Evolutionary conservation across 2,888 invertebrate genomes (phyloP).

Genomic region (Eilema griseolum): DNA sequence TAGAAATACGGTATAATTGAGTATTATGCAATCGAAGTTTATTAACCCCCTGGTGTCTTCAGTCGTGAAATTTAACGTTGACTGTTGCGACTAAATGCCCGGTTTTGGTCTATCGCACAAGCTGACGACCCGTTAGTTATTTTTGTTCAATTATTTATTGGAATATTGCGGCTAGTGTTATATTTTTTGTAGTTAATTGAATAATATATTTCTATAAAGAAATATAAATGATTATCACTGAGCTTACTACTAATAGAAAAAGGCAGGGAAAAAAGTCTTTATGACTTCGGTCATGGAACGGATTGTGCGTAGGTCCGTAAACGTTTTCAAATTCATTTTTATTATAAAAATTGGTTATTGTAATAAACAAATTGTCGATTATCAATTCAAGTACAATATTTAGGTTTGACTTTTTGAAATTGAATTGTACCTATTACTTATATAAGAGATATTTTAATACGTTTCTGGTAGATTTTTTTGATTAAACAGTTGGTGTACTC

Average conservation of each 20-base stretch:
- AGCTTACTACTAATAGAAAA: not conserved
- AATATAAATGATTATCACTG: not conserved
- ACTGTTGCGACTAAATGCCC: not conserved
- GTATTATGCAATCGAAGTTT: slow-evolving; percentile 2
- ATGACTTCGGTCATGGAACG: not conserved
- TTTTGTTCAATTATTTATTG: not conserved
- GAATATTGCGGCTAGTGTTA: not conserved
- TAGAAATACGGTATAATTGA: not conserved
- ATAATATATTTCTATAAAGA: not conserved
- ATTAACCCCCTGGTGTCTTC: slow-evolving; percentile 2
- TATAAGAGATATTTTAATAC: not conserved
- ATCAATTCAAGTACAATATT: no score
- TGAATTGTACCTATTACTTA: not conserved
- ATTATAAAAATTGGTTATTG: no score
- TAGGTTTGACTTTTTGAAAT: not conserved
- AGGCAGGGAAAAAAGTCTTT: not conserved
- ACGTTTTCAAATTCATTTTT: no score
- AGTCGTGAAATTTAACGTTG: not conserved
- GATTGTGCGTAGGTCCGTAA: no score
- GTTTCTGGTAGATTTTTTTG: not conserved
- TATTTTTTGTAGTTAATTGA: not conserved
- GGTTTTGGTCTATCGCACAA: slow-evolving; percentile 4
- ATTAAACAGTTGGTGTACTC: not conserved
- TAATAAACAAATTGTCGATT: no score
- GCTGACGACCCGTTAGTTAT: slow-evolving; percentile 1